These are phyloP conservation scores for Recurvirostra avosetta DNA, from an alignment of 2,113 vertebrate genomes.

Conservation along the genomic window DNA sequence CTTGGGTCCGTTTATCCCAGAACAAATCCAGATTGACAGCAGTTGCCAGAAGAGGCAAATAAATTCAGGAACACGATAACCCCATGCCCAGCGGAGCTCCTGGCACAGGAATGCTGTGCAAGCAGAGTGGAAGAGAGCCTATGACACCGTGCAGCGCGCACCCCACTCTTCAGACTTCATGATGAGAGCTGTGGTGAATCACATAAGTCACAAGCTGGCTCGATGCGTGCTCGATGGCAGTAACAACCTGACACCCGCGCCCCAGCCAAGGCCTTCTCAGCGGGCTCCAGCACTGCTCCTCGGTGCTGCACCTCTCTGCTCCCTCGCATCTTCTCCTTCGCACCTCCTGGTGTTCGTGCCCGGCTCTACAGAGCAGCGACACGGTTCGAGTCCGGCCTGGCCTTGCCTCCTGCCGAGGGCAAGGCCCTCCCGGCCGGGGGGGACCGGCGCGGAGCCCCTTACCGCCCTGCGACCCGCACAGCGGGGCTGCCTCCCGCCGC, in stretches of 20 bases:
- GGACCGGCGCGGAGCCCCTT: neutral
- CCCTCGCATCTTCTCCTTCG: rapidly evolving
- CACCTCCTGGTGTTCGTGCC: rapidly evolving
- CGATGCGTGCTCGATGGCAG: rapidly evolving
- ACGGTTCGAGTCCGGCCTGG: neutral
- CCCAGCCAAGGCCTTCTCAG: neutral
- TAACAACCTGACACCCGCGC: neutral
- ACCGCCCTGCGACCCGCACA: no score
- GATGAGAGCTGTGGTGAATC: rapidly evolving
- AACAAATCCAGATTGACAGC: rapidly evolving
- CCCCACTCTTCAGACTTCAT: rapidly evolving
- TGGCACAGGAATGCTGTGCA: neutral
- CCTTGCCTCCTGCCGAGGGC: neutral
- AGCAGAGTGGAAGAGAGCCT: neutral
- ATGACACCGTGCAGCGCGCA: rapidly evolving
- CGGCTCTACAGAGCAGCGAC: neutral
- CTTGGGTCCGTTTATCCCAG: neutral
- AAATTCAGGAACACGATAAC: neutral
- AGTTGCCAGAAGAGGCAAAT: neutral
- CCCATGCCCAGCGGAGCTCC: neutral
- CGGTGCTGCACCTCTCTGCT: neutral
- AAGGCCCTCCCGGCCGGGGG: no score
- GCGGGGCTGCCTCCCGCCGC: neutral
- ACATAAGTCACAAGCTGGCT: rapidly evolving
- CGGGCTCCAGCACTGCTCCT: neutral